These are phyloP conservation scores for Clarias laeviceps DNA, from an alignment of 2,797 vertebrate species.

Conservation along the genomic window DNA sequence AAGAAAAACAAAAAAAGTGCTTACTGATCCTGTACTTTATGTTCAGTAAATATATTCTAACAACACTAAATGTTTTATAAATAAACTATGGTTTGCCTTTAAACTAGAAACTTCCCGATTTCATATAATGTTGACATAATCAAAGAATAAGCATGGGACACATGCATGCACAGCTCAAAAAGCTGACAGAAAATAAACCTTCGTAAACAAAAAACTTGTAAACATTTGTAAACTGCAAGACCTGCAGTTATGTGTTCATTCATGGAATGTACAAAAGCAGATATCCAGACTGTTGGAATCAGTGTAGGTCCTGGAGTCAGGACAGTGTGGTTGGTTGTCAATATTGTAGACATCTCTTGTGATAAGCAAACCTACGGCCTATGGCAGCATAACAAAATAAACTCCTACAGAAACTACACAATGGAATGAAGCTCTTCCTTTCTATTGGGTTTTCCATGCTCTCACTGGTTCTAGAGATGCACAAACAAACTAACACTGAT, in stretches of 20 bases:
- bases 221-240: background rate
- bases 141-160: background rate
- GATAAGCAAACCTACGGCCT: background rate
- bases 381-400: background rate
- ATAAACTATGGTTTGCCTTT: constrained; percentile 9
- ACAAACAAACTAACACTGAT: background rate
- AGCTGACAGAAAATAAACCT: constrained; percentile 31
- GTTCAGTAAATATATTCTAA: constrained; percentile 31
- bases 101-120: constrained; percentile 16
- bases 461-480: background rate
- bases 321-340: constrained; percentile 48
- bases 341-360: constrained; percentile 57
- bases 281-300: constrained; percentile 70
- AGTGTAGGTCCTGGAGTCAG: constrained; percentile 31
- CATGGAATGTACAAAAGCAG: constrained; percentile 62
- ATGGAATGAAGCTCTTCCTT: background rate
- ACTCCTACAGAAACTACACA: background rate
- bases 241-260: constrained; percentile 33
- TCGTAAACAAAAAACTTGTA: constrained; percentile 48
- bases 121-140: constrained; percentile 35
- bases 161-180: constrained; percentile 12
- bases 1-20: background rate
- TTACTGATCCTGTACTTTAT: constrained; percentile 3
- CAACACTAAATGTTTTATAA: constrained; percentile 28
- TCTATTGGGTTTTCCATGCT: background rate